Conservation (phyloP, 2,797 vertebrate genomes). For the Muscicapa comitata region DNA sequence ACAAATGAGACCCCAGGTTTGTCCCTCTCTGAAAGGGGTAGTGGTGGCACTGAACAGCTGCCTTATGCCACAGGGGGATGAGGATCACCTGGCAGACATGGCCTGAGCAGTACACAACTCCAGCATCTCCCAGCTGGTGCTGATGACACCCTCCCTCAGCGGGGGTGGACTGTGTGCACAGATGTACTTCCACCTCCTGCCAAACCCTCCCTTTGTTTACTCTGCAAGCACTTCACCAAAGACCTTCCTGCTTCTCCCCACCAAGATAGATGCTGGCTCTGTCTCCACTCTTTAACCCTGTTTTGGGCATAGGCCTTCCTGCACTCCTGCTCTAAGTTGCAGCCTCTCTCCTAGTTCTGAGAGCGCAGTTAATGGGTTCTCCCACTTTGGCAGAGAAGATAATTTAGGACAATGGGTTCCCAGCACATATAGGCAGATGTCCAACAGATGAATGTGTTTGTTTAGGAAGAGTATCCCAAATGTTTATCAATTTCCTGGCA, state of each 20-base stretch:
- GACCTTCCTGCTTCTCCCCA: slow-evolving; percentile 68
- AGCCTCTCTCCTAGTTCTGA: not conserved
- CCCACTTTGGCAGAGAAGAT: not conserved
- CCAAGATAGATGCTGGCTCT: not conserved
- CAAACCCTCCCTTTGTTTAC: slow-evolving; percentile 48
- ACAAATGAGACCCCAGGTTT: not conserved
- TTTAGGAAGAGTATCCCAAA: not conserved
- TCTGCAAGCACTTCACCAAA: slow-evolving; percentile 62
- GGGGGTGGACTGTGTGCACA: not conserved
- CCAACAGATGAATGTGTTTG: not conserved
- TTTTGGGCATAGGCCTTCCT: not conserved
- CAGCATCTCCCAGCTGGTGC: slow-evolving; percentile 17
- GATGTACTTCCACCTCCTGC: slow-evolving; percentile 6
- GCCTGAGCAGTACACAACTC: not conserved
- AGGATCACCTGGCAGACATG: not conserved
- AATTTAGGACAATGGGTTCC: not conserved
- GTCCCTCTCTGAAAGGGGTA: not conserved
- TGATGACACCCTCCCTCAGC: not conserved
- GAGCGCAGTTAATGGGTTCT: not conserved
- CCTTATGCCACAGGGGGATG: not conserved
- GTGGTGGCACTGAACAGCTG: not conserved
- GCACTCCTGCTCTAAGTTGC: not conserved
- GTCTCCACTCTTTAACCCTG: not conserved
- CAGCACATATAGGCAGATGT: not conserved
- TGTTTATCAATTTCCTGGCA: not conserved